Evolutionary conservation across 2,113 vertebrate species (phyloP).

Genomic region (Nanger granti): DNA sequence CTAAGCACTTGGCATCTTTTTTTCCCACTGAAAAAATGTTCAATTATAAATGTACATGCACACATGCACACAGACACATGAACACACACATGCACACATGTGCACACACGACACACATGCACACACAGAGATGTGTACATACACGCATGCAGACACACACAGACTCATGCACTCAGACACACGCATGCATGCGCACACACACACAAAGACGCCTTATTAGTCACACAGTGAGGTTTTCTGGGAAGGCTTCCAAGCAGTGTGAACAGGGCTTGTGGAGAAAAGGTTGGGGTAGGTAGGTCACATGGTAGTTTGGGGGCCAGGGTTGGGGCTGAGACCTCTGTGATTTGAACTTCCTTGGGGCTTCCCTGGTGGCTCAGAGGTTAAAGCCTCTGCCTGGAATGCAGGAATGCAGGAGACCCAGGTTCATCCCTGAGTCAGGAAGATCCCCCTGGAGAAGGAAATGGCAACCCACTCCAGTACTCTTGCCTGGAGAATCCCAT

Average conservation of each 20-base stretch:
- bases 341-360: not conserved
- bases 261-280: not conserved
- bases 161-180: not conserved
- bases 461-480: too few relatives aligned
- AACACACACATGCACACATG: not conserved
- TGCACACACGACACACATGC: not conserved
- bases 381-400: too few relatives aligned
- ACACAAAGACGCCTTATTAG: not conserved
- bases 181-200: not conserved
- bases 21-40: not conserved
- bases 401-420: too few relatives aligned
- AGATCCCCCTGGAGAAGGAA: too few relatives aligned
- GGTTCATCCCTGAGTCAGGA: too few relatives aligned
- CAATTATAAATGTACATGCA: not conserved
- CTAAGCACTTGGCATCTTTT: not conserved
- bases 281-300: fast-evolving
- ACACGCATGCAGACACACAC: not conserved
- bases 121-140: not conserved
- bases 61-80: not conserved
- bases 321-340: fast-evolving
- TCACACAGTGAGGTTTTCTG: not conserved
- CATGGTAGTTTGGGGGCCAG: not conserved
- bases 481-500: too few relatives aligned
- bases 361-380: too few relatives aligned
- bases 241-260: fast-evolving